A percentile compares a stretch with the other conserved stretches of the same genome.
These are phyloP conservation scores for Drosophila trichaetosa DNA, from an alignment of 2,888 invertebrate species.

Conservation along the genomic window DNA sequence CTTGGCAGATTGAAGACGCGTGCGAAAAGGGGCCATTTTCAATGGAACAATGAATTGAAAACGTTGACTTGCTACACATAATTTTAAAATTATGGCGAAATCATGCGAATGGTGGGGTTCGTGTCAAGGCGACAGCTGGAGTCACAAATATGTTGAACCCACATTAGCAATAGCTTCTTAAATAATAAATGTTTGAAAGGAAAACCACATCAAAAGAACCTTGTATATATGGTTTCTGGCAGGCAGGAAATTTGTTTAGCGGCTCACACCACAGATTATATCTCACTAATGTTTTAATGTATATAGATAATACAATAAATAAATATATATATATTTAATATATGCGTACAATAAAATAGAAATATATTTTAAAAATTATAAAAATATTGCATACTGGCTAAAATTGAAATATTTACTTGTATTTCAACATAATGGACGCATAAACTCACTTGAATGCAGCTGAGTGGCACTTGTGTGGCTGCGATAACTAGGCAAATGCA, in stretches of 20 bases:
- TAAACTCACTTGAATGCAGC: conserved; percentile 22
- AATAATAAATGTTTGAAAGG: not conserved
- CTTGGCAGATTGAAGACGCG: conserved; percentile 5
- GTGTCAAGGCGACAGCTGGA: conserved; percentile 34
- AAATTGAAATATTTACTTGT: not conserved
- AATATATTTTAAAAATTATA: not conserved
- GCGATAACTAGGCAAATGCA: conserved; percentile 42
- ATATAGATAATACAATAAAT: not conserved
- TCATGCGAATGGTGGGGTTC: conserved; percentile 41
- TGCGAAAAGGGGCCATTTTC: conserved; percentile 1
- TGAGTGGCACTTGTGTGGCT: not conserved
- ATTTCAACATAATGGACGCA: conserved; percentile 2
- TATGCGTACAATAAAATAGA: not conserved
- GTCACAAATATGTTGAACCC: conserved; percentile 17
- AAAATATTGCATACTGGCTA: not conserved
- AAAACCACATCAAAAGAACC: not conserved
- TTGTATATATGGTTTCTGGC: not conserved
- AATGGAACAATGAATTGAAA: conserved; percentile 25
- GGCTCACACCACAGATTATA: not conserved
- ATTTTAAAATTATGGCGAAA: conserved; percentile 55
- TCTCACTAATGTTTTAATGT: not conserved
- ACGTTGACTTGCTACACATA: conserved; percentile 47
- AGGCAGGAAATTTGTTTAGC: not conserved
- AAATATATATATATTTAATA: not conserved
- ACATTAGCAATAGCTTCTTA: not conserved